Base-by-base conservation (phyloP, 2,888 invertebrate species). In the Ashinkailepas kermadecensis region DNA sequence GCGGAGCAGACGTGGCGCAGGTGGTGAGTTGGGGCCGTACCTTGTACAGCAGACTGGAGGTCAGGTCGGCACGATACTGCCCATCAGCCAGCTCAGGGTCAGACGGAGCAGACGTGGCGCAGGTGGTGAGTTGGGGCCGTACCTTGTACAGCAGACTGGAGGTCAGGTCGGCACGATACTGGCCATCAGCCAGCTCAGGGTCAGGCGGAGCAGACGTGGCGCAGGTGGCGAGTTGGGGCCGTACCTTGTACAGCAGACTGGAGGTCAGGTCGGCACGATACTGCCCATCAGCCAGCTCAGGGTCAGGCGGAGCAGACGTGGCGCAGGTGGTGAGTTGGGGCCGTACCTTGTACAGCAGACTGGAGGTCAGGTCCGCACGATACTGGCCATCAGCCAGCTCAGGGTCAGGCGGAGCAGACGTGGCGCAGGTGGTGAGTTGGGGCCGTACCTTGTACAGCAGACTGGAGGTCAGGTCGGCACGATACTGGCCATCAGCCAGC, bases 121-220 rank as follows among this genome's bases (percentile, higher is more conserved):
- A 39, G 39, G 4, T 39, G 39, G 2, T 39, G 39, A 39, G 39
- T 39, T 3, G 39, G 39, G 39, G 39, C 39, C 39, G 39, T 87
- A 92, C 93, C 90, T 95, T 95, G 87, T 95, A 96, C 86, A 95
- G 92, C n/a, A 96, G 88, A 10, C 92, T 90, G 82, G 92, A 89
- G 0, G 95, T 93, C 13, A 96, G 88, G 18, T 89, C 89, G 85
- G 91, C 92, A 57, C 94, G 90, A 85, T 92, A 95, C 65, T 88
- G 88, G 0, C 93, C 91, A 0, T 91, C 90, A 0, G 93, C 91
- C 85, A 94, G 93, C 0, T 93, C 92, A 0, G 91, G 89, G 23
- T 89, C n/a, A n/a, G n/a, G n/a, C n/a, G n/a, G n/a, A n/a, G n/a
- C 39, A 39, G 39, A 39, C 2, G 39, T 3, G 39, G 39, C 39